These are phyloP conservation scores for Lymantria monacha DNA, from an alignment of 2,888 invertebrate species.

Conservation along the genomic window DNA sequence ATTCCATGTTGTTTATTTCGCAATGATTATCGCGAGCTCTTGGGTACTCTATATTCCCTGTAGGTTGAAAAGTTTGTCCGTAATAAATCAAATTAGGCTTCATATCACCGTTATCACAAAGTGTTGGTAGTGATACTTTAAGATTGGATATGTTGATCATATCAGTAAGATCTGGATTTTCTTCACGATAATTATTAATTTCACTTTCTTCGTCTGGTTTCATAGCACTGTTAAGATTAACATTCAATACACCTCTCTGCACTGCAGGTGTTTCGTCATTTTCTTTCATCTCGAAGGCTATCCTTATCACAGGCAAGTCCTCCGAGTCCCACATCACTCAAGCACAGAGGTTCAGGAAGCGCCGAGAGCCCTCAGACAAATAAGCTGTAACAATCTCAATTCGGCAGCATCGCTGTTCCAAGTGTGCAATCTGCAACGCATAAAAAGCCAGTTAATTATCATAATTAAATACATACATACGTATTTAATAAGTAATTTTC, in stretches of 20 bases:
- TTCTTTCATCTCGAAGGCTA: slow-evolving; percentile 2
- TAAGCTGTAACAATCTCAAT: not conserved
- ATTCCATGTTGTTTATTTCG: not conserved
- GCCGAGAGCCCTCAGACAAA: not conserved
- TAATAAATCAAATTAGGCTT: not conserved
- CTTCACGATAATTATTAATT: no score
- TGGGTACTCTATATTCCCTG: not conserved
- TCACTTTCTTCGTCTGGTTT: not conserved
- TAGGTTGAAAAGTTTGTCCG: not conserved
- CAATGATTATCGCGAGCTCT: not conserved
- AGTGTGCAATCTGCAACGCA: not conserved
- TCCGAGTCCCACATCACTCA: slow-evolving; percentile 5
- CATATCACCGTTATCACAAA: no score
- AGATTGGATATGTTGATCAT: no score
- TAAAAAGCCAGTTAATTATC: no score
- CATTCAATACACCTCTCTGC: not conserved
- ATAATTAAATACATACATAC: no score
- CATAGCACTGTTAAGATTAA: no score
- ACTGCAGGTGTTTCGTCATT: not conserved
- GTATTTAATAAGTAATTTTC: no score
- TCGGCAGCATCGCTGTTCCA: not conserved
- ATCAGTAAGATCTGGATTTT: no score
- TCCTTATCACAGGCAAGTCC: not conserved
- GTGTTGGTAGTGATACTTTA: no score
- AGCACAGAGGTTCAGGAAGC: not conserved